Base-by-base conservation (phyloP, 2,113 vertebrate species). In the Clupea harengus region DNA sequence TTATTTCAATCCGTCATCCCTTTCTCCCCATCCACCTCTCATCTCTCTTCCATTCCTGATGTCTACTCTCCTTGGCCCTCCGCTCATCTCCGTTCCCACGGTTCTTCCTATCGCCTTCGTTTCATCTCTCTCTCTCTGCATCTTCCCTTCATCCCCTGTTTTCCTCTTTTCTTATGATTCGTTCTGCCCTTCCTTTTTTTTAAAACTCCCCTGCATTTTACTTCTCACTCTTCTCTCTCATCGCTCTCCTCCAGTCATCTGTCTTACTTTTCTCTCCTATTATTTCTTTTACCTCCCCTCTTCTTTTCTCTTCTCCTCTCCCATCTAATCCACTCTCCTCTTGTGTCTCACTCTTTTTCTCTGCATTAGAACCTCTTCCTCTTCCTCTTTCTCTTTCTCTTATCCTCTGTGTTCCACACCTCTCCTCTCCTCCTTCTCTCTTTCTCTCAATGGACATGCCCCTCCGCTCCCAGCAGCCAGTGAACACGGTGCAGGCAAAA, bases 401-500 rank as follows among this genome's bases (percentile, higher is more conserved):
- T 18, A 6, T 45, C 46, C 20, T 47, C 46, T 47, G 39, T 39
- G 39, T 39, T 39, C 39, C 6, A 47, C 46, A 47, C 52, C 10
- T 78, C 72, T 39, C 25, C 28, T 78, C 28, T 39, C 39, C 25
- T 44, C 17, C 82, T 64, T n/a, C 22, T 44, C 84, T n/a, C 44
- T 0, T 15, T 6, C 11, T 72, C n/a, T 25, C 10, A 20, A 10
- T n/a, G 32, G 39, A 39, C 39, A 52, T 18, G 67, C n/a, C 82
- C 82, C 25, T 80, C 25, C 78, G 22, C 83, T 75, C 60, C 81
- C 81, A 57, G 81, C 46, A 46, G 32, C n/a, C 8, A 25, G 47
- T 25, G 46, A 25, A n/a, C n/a, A 82, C 39, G 72, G 25, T 15
- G 25, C 32, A 81, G 82, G 2, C 50, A 60, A 86, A 75, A 86